Conservation (phyloP, 2,797 vertebrate genomes). For the Caiman crocodilus region DNA sequence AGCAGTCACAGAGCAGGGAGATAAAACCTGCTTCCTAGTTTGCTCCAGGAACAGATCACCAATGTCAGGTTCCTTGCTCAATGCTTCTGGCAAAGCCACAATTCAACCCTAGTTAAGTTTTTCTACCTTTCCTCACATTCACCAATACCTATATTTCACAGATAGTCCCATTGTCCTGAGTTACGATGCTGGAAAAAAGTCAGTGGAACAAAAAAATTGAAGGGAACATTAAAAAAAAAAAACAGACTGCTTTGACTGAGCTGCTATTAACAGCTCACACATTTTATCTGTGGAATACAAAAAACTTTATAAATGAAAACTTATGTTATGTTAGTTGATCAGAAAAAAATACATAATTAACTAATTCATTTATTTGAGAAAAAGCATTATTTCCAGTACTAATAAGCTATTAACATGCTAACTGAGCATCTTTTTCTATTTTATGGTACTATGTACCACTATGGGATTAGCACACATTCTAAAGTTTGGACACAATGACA, state of each 20-base stretch:
- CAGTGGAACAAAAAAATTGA: background rate
- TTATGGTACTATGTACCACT: background rate
- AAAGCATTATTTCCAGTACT: constrained; percentile 33
- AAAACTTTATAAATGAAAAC: background rate
- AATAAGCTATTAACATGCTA: constrained; percentile 28
- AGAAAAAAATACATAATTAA: background rate
- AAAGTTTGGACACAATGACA: constrained; percentile 57
- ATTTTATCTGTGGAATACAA: background rate
- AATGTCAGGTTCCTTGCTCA: background rate
- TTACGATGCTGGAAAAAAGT: background rate
- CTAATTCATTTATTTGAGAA: background rate
- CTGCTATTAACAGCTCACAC: background rate
- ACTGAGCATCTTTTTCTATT: background rate
- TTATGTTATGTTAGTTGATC: background rate
- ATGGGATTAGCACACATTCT: constrained; percentile 43
- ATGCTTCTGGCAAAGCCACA: background rate
- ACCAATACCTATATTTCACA: background rate
- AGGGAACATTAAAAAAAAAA: background rate
- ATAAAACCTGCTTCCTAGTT: background rate
- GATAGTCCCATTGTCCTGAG: background rate
- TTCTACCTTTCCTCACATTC: background rate
- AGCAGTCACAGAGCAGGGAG: background rate
- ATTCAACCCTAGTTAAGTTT: background rate
- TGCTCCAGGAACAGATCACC: background rate
- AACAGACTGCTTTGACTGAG: background rate